Evolutionary conservation across 2,113 vertebrate species (phyloP).

Genomic region (Rhizomys pruinosus): DNA sequence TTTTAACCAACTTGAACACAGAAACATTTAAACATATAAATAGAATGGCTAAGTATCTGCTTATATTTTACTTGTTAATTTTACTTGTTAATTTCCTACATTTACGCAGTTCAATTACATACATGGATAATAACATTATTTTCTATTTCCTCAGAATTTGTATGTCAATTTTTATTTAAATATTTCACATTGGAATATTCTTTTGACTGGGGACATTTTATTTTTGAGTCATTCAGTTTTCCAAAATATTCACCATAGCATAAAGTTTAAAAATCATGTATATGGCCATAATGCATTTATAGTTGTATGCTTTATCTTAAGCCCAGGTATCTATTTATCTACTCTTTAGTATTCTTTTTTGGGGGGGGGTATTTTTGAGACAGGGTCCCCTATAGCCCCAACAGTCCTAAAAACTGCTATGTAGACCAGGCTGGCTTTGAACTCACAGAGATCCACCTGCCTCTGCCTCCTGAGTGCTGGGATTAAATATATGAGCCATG

Average conservation of each 20-base stretch:
- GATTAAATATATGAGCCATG: too few relatives aligned
- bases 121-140: neutral
- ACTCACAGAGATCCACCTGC: too few relatives aligned
- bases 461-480: too few relatives aligned
- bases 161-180: neutral
- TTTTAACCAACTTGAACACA: neutral
- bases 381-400: too few relatives aligned
- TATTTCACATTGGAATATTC: neutral
- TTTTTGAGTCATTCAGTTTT: constrained; percentile 6
- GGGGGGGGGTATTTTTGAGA: too few relatives aligned
- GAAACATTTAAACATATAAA: neutral
- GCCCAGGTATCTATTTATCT: neutral
- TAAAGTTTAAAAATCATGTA: neutral
- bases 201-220: neutral
- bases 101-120: neutral
- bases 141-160: neutral
- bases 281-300: neutral
- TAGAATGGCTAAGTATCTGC: neutral
- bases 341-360: constrained; percentile 25
- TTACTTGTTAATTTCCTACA: too few relatives aligned
- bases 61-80: constrained; percentile 27
- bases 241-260: neutral
- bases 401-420: too few relatives aligned
- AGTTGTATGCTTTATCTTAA: constrained; percentile 12
- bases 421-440: too few relatives aligned